phyloP scores from a whole-genome alignment of 2,797 vertebrate species.

The Manis javanica region DNA sequence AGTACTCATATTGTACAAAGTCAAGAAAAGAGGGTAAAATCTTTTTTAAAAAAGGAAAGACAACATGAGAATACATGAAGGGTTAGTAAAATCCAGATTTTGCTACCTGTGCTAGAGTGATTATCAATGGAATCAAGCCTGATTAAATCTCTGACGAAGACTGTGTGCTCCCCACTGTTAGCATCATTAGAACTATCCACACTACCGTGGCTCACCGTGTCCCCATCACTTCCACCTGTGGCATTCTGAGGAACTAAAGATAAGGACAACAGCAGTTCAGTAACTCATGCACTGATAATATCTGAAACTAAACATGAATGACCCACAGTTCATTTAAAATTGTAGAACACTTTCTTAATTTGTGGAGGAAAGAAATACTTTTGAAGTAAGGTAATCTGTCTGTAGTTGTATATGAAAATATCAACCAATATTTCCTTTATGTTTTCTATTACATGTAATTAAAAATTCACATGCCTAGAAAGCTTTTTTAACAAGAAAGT shows the following conservation, averaged over 20 bases:
- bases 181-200: conserved; percentile 93
- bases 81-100: conserved; percentile 82
- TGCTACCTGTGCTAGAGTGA: conserved; percentile 93
- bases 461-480: conserved; percentile 35
- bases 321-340: conserved; percentile 68
- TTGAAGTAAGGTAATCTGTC: conserved; percentile 30
- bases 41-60: conserved; percentile 7
- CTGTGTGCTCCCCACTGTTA: conserved; percentile 90
- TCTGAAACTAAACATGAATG: conserved; percentile 68
- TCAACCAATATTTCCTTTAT: conserved; percentile 51
- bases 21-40: conserved; percentile 51
- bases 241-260: conserved; percentile 85
- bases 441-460: conserved; percentile 46
- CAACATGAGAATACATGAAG: conserved; percentile 29
- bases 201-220: conserved; percentile 93
- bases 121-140: conserved; percentile 90
- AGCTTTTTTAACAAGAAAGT: conserved; percentile 39
- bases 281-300: conserved; percentile 60
- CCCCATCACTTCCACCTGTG: conserved; percentile 88
- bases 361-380: neutral
- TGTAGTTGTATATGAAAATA: conserved; percentile 45
- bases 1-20: conserved; percentile 44
- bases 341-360: conserved; percentile 57
- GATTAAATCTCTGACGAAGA: conserved; percentile 90
- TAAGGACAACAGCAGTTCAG: conserved; percentile 84